phyloP scores from a whole-genome alignment of 2,113 vertebrate species.

The Pelusios castaneus region DNA sequence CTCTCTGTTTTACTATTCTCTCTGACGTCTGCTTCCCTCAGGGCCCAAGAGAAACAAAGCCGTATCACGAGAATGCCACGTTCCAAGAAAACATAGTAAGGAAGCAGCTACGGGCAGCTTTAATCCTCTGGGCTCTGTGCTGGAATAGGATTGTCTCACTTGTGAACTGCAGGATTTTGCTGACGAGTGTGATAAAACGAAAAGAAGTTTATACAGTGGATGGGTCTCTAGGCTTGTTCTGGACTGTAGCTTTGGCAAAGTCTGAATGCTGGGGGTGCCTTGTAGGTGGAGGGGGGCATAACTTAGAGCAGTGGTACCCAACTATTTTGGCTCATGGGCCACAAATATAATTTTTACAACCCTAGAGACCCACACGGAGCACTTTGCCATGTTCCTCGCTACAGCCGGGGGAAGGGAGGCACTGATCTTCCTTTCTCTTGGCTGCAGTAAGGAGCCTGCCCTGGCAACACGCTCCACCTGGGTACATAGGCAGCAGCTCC shows the following conservation, averaged over 20 bases:
- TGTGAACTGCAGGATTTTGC: neutral
- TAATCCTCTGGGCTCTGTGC: neutral
- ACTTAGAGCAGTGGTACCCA: neutral
- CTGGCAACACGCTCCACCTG: too few species aligned
- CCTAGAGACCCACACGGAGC: too few species aligned
- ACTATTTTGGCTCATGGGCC: too few species aligned
- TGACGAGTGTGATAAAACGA: neutral
- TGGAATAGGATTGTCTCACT: neutral
- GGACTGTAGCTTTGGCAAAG: neutral
- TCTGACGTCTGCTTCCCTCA: slow-evolving; percentile 11
- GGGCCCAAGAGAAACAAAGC: slow-evolving; percentile 10
- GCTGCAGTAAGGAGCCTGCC: too few species aligned
- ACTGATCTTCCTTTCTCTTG: too few species aligned
- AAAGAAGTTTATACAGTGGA: neutral
- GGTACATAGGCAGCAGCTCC: too few species aligned
- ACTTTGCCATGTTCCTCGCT: too few species aligned
- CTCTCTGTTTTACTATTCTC: neutral
- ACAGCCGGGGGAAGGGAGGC: too few species aligned
- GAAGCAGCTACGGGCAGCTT: neutral
- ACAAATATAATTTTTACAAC: too few species aligned
- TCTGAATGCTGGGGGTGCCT: neutral
- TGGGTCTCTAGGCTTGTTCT: neutral
- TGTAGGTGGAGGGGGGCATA: neutral
- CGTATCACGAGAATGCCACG: neutral
- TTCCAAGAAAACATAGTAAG: neutral